Conservation (phyloP, 2,797 vertebrate species). For the Pampus argenteus region DNA sequence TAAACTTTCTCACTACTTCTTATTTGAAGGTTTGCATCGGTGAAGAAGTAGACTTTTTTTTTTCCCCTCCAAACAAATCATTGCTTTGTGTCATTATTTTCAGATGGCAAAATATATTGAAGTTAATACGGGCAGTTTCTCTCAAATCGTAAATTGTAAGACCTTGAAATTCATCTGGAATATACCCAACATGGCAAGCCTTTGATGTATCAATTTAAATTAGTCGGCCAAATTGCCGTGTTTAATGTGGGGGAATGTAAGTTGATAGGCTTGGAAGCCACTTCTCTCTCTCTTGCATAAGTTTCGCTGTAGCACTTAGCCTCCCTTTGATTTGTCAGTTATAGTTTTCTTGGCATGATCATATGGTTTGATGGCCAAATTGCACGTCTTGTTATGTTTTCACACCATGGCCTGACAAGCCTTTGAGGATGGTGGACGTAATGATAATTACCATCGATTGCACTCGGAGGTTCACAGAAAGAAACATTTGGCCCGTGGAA, state of each 20-base stretch:
- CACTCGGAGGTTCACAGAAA: slow-evolving; percentile 65
- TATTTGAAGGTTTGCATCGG: slow-evolving; percentile 45
- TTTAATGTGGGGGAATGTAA: slow-evolving; percentile 84
- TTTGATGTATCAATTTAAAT: slow-evolving; percentile 88
- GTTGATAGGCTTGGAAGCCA: slow-evolving; percentile 85
- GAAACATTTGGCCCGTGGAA: slow-evolving; percentile 60
- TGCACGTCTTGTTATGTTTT: slow-evolving; percentile 84
- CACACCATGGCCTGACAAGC: slow-evolving; percentile 81
- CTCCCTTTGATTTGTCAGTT: slow-evolving; percentile 88
- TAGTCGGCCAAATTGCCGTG: slow-evolving; percentile 82
- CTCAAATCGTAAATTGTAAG: slow-evolving; percentile 79
- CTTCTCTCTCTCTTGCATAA: slow-evolving; percentile 80
- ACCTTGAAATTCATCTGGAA: slow-evolving; percentile 84
- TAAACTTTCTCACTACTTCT: slow-evolving; percentile 48
- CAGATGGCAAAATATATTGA: slow-evolving; percentile 70
- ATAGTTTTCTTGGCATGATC: slow-evolving; percentile 82
- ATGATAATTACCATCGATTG: slow-evolving; percentile 81
- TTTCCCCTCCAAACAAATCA: slow-evolving; percentile 62
- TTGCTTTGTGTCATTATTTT: slow-evolving; percentile 69
- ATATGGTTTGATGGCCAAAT: slow-evolving; percentile 84
- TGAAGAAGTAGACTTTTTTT: slow-evolving; percentile 34
- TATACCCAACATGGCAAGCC: slow-evolving; percentile 80
- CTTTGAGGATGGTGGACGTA: slow-evolving; percentile 82
- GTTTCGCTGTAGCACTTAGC: slow-evolving; percentile 82
- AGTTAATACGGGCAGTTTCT: slow-evolving; percentile 77